Base-by-base conservation (phyloP, 53 echinoderm and acorn worm genomes). In the Temnopleurus reevesii region DNA sequence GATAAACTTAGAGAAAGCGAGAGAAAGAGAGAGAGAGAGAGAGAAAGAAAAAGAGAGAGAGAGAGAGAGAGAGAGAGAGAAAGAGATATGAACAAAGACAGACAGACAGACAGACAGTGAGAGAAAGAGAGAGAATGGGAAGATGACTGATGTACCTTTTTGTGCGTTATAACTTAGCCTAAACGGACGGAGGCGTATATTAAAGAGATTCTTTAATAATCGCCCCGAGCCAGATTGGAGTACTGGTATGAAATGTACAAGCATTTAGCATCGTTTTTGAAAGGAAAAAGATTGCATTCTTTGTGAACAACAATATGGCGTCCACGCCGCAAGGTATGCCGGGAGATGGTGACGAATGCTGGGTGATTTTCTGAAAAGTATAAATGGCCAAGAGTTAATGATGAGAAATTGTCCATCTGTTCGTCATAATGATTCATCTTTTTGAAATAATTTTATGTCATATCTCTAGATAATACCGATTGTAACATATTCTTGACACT, bases 131-230 rank as follows among this genome's bases (percentile, higher is more conserved):
- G 17, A 80, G 77, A 31, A 80, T 4, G 47, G 28, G 80, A 27
- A 45, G 43, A 24, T 18, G 15, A 34, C 33, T 63, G 63, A 63
- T n/a, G 63, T 33, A 33, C 26, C 63, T 63, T 71, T 36, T 41
- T 21, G 7, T 71, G 71, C 71, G 21, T 3, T 13, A 35, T 71
- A 36, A 38, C 36, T 36, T 36, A 66, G 71, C 36, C 36, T 21
- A 71, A 71, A 71, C 71, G 41, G 19, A 71, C 41, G 41, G 71
- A 71, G 71, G 71, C 71, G 71, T 71, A 19, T 71, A 71, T 71
- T 71, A 71, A 71, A 38, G 41, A 38, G 38, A 71, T 71, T 71
- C 41, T 34, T n/a, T 71, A n/a, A 71, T 71, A 71, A 71, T 71
- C 71, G 71, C 71, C 15, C 13, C 38, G 41, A 9, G 71, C 41